These are phyloP conservation scores for Orthosia cruda DNA, from an alignment of 2,888 invertebrate genomes.

Conservation along the genomic window DNA sequence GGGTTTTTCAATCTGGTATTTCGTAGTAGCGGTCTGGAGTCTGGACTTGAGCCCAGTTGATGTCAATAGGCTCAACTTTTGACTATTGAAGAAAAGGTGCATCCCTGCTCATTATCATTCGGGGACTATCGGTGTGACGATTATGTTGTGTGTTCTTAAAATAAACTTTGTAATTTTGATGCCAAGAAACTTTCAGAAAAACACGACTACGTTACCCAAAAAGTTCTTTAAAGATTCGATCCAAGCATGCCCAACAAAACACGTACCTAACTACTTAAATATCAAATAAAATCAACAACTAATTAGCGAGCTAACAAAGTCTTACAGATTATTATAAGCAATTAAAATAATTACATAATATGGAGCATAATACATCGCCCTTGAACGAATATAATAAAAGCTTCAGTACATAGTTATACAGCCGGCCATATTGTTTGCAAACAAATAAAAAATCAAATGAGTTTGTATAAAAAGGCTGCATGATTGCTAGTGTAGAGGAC, in stretches of 20 bases:
- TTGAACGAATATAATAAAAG: constrained; percentile 51
- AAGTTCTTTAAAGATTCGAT: neutral
- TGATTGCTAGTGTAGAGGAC: constrained; percentile 19
- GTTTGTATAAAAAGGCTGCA: constrained; percentile 37
- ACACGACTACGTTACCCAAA: neutral
- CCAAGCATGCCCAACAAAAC: neutral
- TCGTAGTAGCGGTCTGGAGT: too few species aligned
- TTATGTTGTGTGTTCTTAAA: neutral
- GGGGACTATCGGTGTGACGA: neutral
- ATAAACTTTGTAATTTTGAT: neutral
- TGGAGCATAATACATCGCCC: constrained; percentile 37
- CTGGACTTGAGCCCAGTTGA: too few species aligned
- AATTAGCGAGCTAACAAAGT: constrained; percentile 23
- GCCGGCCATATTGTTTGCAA: constrained; percentile 53
- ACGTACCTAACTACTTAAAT: neutral
- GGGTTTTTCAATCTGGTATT: too few species aligned
- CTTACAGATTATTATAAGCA: constrained; percentile 33
- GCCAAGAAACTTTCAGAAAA: neutral
- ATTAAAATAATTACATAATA: constrained; percentile 59
- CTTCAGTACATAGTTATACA: constrained; percentile 29
- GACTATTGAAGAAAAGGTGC: too few species aligned
- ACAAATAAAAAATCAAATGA: constrained; percentile 47
- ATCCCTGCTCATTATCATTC: too few species aligned
- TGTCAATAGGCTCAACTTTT: too few species aligned
- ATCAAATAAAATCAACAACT: constrained; percentile 25